Base-by-base conservation (phyloP, 1,140 invertebrate genomes). In the Pseudomyrmex gracilis region DNA sequence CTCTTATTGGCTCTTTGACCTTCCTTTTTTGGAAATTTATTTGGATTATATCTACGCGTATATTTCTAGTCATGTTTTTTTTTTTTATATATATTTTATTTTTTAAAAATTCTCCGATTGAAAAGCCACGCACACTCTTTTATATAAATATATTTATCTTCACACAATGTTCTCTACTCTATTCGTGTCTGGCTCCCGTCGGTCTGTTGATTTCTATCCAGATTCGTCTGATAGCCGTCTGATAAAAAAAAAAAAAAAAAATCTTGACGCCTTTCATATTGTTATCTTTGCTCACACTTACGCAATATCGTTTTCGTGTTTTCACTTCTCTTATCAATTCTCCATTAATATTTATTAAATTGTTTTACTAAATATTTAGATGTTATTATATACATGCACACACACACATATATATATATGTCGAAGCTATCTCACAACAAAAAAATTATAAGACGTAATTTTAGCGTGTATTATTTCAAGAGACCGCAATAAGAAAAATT, bases 161-260 rank as follows among this genome's bases (percentile, higher is more conserved):
- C n/a, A 15, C n/a, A 15, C n/a, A 7, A 34, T 34, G n/a, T 57
- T 47, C 4, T 51, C 2, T 7, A 51, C 0, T 24, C 55, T 12
- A 55, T 57, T 15, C 49, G 55, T 2, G 24, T 67, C 17, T 67
- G 12, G 22, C 45, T 13, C 22, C 47, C 1, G 7, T 22, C 9
- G 13, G n/a, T 43, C 34, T 77, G 68, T 77, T n/a, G n/a, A 77
- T 77, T 45, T 53, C 47, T 5, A 12, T 4, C 17, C 55, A 78
- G 10, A 68, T 58, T 66, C 20, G 5, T 47, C 24, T 47, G 7
- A 74, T 49, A 1, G 34, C 17, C 9, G 12, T 55, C 22, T n/a
- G n/a, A n/a, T n/a, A n/a, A 17, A 45, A n/a, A 12, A 47, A 55
- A 64, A n/a, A 77, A 57, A 24, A 78, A 24, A 20, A 45, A 24